Percentiles rank a stretch among this genome's conserved stretches.
Conservation (phyloP, 2,797 vertebrate species). For the Lateolabrax maculatus region DNA sequence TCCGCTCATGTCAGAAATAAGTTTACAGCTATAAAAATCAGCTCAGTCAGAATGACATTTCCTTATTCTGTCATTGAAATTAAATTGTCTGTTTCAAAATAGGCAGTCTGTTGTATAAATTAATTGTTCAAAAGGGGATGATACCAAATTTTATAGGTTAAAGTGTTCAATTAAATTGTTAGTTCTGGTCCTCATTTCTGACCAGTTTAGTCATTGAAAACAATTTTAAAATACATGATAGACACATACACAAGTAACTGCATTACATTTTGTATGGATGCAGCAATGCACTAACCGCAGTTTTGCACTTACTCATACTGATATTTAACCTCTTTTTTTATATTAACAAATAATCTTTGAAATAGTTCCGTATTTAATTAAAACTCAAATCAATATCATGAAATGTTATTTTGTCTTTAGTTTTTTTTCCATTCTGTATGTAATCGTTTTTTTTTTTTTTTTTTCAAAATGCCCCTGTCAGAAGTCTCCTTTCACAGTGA, state of each 20-base stretch:
- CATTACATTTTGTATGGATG: not conserved
- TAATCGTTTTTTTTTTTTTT: not conserved
- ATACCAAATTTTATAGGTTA: not conserved
- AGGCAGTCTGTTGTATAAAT: not conserved
- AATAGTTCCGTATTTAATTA: no score
- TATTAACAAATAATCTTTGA: no score
- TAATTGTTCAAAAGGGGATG: not conserved
- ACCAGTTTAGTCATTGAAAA: not conserved
- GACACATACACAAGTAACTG: not conserved
- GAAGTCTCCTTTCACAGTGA: not conserved
- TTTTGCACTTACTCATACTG: not conserved
- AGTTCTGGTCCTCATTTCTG: not conserved
- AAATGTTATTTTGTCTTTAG: not conserved
- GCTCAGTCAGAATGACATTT: not conserved
- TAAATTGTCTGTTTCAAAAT: slow-evolving; percentile 22
- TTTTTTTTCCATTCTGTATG: not conserved
- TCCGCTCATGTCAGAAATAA: not conserved
- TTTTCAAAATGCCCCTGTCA: not conserved
- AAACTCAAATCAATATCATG: not conserved
- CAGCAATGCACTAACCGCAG: not conserved
- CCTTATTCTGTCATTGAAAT: not conserved
- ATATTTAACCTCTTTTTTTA: not conserved
- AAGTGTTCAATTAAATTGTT: slow-evolving; percentile 3
- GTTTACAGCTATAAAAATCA: not conserved
- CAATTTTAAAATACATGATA: not conserved